phyloP scores from a whole-genome alignment of 2,888 invertebrate species.

The Agonopterix subpropinquella region DNA sequence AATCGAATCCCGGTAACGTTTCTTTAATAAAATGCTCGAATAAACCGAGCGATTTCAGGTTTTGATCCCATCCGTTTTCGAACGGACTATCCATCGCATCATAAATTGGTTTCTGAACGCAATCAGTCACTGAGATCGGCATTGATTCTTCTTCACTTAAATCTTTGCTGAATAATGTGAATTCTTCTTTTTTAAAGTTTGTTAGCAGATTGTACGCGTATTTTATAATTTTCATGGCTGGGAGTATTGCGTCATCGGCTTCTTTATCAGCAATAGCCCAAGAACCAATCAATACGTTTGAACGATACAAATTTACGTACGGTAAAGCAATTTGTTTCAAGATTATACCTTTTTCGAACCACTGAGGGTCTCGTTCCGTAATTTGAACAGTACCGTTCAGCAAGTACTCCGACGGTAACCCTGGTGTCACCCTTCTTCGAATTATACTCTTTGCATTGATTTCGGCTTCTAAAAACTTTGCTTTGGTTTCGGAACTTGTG shows the following conservation, averaged over 20 bases:
- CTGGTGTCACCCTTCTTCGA: slow-evolving; percentile 5
- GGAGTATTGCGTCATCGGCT: slow-evolving; percentile 17
- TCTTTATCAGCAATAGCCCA: slow-evolving; percentile 13
- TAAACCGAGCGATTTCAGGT: slow-evolving; percentile 13
- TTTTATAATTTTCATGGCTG: slow-evolving; percentile 29
- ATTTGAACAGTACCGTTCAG: slow-evolving; percentile 11
- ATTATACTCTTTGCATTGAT: slow-evolving; percentile 5
- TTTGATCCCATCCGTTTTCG: slow-evolving; percentile 31
- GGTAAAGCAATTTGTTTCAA: slow-evolving; percentile 13
- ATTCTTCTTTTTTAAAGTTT: slow-evolving; percentile 18
- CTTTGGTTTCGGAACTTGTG: background rate
- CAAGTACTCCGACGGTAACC: slow-evolving; percentile 11
- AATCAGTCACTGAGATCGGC: slow-evolving; percentile 1
- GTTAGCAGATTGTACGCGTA: slow-evolving; percentile 35
- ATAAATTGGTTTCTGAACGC: slow-evolving; percentile 22
- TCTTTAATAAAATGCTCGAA: slow-evolving; percentile 22
- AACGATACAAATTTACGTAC: slow-evolving; percentile 18
- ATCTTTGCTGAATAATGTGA: slow-evolving; percentile 1
- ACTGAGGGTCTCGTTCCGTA: slow-evolving; percentile 16
- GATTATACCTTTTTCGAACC: slow-evolving; percentile 27
- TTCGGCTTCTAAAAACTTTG: slow-evolving; percentile 7
- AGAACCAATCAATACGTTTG: slow-evolving; percentile 11
- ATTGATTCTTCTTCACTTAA: background rate
- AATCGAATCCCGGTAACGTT: slow-evolving; percentile 13
- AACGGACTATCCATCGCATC: slow-evolving; percentile 21